These are phyloP conservation scores for Bombus picipes DNA, from an alignment of 1,140 invertebrate genomes.

Conservation along the genomic window DNA sequence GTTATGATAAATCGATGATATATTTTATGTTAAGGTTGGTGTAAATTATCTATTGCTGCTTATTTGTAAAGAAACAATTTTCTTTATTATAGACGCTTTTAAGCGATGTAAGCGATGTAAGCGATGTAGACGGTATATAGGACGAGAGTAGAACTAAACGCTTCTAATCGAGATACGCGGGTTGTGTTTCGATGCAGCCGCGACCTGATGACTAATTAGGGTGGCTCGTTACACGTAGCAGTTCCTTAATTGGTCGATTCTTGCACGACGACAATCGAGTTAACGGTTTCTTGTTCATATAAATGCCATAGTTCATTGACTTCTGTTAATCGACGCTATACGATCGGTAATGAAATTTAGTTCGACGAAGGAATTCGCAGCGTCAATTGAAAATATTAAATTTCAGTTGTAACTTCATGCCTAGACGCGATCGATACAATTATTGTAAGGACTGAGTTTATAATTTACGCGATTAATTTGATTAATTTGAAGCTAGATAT, in stretches of 20 bases:
- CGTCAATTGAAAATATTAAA: neutral
- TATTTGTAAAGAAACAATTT: too few species aligned
- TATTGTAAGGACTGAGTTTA: neutral
- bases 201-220: constrained; percentile 51
- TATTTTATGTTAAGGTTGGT: too few species aligned
- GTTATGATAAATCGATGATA: neutral
- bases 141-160: neutral
- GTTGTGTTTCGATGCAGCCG: constrained; percentile 10
- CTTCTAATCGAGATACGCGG: constrained; percentile 40
- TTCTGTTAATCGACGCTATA: neutral
- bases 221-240: constrained; percentile 51
- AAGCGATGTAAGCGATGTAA: neutral
- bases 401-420: neutral
- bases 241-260: constrained; percentile 60
- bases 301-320: constrained; percentile 23
- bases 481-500: too few species aligned
- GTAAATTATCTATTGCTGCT: too few species aligned
- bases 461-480: neutral
- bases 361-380: neutral
- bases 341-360: neutral
- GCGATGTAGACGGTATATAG: neutral
- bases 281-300: constrained; percentile 32
- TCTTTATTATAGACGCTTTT: neutral
- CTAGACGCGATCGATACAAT: neutral
- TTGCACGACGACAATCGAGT: constrained; percentile 48